These are phyloP conservation scores for Rhineura floridana DNA, from an alignment of 2,113 vertebrate genomes.

Conservation along the genomic window DNA sequence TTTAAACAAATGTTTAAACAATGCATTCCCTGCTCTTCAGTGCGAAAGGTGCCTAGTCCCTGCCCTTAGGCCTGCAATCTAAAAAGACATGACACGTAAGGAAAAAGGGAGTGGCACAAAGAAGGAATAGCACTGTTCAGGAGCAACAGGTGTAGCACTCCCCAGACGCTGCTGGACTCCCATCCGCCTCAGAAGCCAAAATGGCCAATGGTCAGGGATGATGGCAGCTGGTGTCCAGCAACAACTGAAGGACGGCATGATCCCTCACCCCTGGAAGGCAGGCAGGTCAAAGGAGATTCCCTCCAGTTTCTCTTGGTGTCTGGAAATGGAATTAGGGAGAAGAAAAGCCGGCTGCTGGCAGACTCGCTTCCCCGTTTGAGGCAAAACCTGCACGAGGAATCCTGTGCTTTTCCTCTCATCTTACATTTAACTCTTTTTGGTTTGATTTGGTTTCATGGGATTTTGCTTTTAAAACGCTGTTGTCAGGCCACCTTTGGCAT, in stretches of 20 bases:
- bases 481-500: too few species aligned
- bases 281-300: background rate
- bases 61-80: too few species aligned
- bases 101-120: background rate
- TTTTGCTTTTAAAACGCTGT: background rate
- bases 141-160: too few species aligned
- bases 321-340: background rate
- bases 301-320: background rate
- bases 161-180: too few species aligned
- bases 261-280: too few species aligned
- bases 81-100: background rate
- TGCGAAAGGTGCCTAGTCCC: background rate
- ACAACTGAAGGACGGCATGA: background rate
- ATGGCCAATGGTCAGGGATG: background rate
- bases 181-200: too few species aligned
- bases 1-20: background rate
- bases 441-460: background rate
- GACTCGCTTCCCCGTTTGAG: background rate
- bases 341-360: background rate
- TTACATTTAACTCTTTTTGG: background rate
- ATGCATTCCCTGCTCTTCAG: background rate
- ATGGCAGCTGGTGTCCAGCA: background rate
- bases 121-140: background rate
- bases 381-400: background rate
- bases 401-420: background rate